Conservation (phyloP, 2,888 invertebrate species). For the Trachelus stipa region DNA sequence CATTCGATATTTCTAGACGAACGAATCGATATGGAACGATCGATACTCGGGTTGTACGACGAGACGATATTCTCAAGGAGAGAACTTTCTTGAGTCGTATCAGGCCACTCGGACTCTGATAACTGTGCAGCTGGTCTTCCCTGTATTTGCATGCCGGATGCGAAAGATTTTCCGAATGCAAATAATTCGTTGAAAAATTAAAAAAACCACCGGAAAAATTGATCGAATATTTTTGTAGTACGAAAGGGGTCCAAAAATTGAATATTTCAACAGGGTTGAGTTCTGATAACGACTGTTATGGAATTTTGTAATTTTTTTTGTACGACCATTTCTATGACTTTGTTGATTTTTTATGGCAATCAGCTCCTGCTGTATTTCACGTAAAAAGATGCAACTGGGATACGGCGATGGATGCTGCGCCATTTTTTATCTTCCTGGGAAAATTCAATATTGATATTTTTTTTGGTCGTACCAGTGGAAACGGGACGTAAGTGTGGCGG, state of each 20-base stretch:
- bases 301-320: background rate
- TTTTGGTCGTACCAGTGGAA: background rate
- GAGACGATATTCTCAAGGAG: background rate
- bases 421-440: background rate
- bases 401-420: background rate
- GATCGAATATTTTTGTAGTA: background rate
- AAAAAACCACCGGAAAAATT: accelerated
- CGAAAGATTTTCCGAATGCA: background rate
- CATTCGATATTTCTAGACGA: background rate
- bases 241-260: background rate
- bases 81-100: background rate
- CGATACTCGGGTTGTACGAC: background rate
- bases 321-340: background rate
- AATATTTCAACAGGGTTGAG: background rate
- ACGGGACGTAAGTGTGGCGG: background rate
- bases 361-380: background rate
- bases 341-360: too few species aligned
- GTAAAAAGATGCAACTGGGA: background rate
- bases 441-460: background rate
- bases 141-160: background rate
- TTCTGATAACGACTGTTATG: background rate
- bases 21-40: background rate
- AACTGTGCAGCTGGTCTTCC: background rate
- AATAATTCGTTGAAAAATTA: background rate
- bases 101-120: background rate